Conservation (phyloP, 2,888 invertebrate genomes). For the Limenitis arthemis region DNA sequence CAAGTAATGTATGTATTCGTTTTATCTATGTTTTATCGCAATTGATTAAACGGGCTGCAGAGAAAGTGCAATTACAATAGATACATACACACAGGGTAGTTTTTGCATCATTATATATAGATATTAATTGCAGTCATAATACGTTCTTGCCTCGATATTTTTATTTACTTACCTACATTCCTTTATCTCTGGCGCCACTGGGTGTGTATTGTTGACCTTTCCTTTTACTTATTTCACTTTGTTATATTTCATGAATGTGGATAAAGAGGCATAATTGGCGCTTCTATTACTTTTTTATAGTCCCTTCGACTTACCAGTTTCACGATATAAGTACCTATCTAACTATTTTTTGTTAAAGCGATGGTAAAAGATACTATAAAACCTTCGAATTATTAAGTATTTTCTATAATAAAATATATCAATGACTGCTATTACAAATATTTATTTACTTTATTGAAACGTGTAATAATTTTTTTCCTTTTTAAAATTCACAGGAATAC, state of each 20-base stretch:
- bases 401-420: no score
- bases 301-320: constrained; percentile 18
- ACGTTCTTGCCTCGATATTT: constrained; percentile 17
- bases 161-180: constrained; percentile 19
- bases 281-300: constrained; percentile 11
- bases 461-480: no score
- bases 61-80: no score
- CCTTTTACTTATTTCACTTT: constrained; percentile 15
- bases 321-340: constrained; percentile 18
- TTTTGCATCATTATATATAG: constrained; percentile 1
- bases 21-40: no score
- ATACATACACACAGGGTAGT: no score
- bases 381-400: no score
- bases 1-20: no score
- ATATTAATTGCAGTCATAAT: constrained; percentile 12
- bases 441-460: no score
- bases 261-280: constrained; percentile 8
- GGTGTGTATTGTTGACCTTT: constrained; percentile 21
- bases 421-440: no score
- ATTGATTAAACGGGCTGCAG: no score
- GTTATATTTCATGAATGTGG: constrained; percentile 9
- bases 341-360: neutral
- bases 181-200: constrained; percentile 21
- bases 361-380: no score
- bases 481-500: no score